These are phyloP conservation scores for Carterocephalus palaemon DNA, from an alignment of 2,888 invertebrate species.

Conservation along the genomic window DNA sequence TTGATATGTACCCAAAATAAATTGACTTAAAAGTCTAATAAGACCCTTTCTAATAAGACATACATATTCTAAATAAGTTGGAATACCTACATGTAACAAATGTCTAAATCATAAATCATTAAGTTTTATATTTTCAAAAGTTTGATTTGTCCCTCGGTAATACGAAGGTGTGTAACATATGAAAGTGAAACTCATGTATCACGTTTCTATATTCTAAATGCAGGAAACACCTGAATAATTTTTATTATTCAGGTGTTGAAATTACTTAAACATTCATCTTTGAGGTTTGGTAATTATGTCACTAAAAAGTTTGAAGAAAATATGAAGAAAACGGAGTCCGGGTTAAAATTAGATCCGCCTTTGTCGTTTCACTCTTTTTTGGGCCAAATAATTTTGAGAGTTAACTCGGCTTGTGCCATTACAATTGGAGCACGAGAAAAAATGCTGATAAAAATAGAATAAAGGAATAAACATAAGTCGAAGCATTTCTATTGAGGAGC, in stretches of 20 bases:
- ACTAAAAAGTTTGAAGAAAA: constrained; percentile 5
- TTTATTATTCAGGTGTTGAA: constrained; percentile 5
- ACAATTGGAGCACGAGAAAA: constrained; percentile 48
- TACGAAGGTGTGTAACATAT: no score
- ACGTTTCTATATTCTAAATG: no score
- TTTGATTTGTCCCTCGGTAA: no score
- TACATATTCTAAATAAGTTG: no score
- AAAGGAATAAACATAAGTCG: constrained; percentile 61
- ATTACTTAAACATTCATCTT: constrained; percentile 1
- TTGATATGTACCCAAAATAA: no score
- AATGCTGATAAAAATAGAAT: constrained; percentile 58
- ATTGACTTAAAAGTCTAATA: no score
- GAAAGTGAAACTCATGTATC: no score
- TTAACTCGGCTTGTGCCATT: constrained; percentile 38
- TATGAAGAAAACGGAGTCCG: background rate
- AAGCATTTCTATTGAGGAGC: constrained; percentile 72
- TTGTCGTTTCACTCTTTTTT: constrained; percentile 10
- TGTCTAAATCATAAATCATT: no score
- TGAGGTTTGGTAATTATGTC: constrained; percentile 7
- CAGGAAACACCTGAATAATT: no score
- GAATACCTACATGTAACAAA: no score
- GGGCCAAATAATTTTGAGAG: constrained; percentile 23
- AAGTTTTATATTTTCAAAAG: no score
- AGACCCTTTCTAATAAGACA: no score
- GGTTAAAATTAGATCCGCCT: constrained; percentile 12